Evolutionary conservation across 2,113 vertebrate species (phyloP).

Genomic region (Rhadina sibilatrix): DNA sequence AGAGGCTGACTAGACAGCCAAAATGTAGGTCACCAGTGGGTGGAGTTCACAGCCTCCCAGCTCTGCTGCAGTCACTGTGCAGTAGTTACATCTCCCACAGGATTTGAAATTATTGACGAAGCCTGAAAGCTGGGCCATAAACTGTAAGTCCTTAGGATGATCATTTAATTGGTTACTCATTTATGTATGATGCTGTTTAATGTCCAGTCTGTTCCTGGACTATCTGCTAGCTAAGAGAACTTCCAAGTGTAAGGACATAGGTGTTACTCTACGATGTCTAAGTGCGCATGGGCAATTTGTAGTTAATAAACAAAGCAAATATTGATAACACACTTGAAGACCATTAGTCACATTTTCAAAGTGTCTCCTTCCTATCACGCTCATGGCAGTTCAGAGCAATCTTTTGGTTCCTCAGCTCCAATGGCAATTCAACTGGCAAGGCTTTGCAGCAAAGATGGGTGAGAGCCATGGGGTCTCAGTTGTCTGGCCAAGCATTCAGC

Average conservation of each 20-base stretch:
- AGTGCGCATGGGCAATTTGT: not conserved
- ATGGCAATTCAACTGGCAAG: not conserved
- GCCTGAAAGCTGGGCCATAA: not conserved
- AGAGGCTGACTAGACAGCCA: not conserved
- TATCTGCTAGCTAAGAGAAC: not conserved
- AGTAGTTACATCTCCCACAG: not conserved
- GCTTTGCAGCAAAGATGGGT: not conserved
- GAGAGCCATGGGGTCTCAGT: not conserved
- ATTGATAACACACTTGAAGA: not conserved
- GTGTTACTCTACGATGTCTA: not conserved
- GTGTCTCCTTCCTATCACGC: rapidly evolving
- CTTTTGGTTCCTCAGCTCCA: not conserved
- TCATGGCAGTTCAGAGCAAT: not conserved
- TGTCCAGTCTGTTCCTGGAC: not conserved
- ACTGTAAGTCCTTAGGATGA: not conserved
- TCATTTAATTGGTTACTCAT: not conserved
- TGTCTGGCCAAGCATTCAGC: not conserved
- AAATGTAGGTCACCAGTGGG: conserved; percentile 38
- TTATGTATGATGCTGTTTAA: not conserved
- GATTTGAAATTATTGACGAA: not conserved
- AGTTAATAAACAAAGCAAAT: not conserved
- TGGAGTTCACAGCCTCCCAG: not conserved
- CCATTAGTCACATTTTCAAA: not conserved
- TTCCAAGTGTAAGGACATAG: not conserved
- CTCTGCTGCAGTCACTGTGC: not conserved